Conservation (phyloP, 2,113 vertebrate species). For the Oreochromis spilurus region DNA sequence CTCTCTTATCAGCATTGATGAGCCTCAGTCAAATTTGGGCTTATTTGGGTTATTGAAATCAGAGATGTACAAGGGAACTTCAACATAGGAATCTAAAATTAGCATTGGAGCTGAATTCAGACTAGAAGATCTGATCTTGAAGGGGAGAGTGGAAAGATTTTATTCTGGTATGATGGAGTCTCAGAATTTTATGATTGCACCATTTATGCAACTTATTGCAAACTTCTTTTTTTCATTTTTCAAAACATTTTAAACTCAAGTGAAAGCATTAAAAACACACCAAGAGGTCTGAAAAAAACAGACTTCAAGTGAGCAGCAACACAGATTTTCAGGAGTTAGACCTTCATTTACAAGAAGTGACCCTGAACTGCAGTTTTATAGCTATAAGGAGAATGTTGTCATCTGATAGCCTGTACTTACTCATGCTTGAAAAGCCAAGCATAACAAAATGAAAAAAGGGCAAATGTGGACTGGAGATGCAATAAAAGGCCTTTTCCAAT, state of each 20-base stretch:
- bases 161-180: neutral
- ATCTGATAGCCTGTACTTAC: neutral
- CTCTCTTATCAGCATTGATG: neutral
- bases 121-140: neutral
- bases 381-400: neutral
- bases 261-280: neutral
- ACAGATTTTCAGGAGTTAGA: neutral
- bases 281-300: neutral
- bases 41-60: accelerated
- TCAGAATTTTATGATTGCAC: neutral
- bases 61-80: neutral
- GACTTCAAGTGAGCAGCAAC: neutral
- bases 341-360: neutral
- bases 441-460: slow-evolving; percentile 1
- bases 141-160: neutral
- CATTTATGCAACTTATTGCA: neutral
- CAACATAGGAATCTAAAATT: neutral
- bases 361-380: neutral
- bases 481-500: neutral
- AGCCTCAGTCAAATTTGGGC: neutral
- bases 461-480: neutral
- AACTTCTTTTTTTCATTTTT: neutral
- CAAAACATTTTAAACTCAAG: neutral
- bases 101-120: accelerated
- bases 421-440: neutral